Percentiles rank a stretch among this genome's conserved stretches.
Evolutionary conservation across 1,140 invertebrate genomes (phyloP).

Genomic region (Drosophila erecta): DNA sequence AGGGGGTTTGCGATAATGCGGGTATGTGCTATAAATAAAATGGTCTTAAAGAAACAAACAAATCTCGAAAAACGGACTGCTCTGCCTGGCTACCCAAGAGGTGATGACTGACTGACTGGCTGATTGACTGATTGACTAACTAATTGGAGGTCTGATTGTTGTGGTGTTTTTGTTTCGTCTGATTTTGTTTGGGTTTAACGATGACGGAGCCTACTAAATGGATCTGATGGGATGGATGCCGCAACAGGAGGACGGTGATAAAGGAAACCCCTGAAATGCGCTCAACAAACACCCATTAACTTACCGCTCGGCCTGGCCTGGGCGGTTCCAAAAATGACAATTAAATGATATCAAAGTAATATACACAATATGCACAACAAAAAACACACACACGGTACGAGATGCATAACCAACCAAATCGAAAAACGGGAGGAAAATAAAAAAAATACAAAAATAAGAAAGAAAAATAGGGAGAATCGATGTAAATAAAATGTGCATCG

Average conservation of each 20-base stretch:
- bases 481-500: constrained; percentile 58
- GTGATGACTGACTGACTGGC: constrained; percentile 12
- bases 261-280: constrained; percentile 2
- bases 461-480: constrained; percentile 38
- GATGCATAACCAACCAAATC: constrained; percentile 31
- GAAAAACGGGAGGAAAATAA: constrained; percentile 27
- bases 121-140: neutral
- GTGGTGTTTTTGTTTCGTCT: constrained; percentile 26
- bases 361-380: constrained; percentile 11
- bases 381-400: constrained; percentile 32
- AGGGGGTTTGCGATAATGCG: constrained; percentile 44
- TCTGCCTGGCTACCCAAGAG: neutral
- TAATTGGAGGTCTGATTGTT: constrained; percentile 29
- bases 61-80: neutral
- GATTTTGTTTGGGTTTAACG: constrained; percentile 7
- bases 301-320: constrained; percentile 59
- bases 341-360: constrained; percentile 11
- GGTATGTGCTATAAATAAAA: constrained; percentile 71
- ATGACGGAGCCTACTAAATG: constrained; percentile 4
- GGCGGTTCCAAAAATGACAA: constrained; percentile 31
- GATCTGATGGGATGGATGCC: neutral
- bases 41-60: constrained; percentile 38
- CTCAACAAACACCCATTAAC: constrained; percentile 33
- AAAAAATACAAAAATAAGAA: constrained; percentile 47
- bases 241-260: neutral